These are phyloP conservation scores for Porites rus DNA, from an alignment of 92 coral and sea anemone species.

Conservation along the genomic window DNA sequence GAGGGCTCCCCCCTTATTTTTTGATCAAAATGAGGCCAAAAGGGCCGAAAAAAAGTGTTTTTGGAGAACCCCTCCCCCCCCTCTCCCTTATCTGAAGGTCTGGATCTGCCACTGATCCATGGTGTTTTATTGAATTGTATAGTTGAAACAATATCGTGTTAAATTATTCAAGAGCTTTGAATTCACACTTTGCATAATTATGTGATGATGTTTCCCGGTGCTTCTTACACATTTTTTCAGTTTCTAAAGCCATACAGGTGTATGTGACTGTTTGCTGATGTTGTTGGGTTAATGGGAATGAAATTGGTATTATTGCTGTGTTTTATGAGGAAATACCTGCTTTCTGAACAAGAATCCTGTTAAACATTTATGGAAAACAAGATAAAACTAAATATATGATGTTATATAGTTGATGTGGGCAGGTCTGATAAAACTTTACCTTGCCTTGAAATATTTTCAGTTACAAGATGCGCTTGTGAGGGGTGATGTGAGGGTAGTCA, in stretches of 20 bases:
- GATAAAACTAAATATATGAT: background rate
- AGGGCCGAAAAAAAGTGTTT: no score
- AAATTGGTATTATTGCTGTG: background rate
- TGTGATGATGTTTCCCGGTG: no score
- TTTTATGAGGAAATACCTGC: background rate
- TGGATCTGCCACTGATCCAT: no score
- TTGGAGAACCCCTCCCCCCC: no score
- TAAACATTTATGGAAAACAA: no score
- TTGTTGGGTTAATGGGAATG: background rate
- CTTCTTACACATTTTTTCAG: background rate
- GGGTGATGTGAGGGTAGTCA: conserved; percentile 62
- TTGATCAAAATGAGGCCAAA: no score
- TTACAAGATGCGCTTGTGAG: conserved; percentile 55
- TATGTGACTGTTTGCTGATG: background rate
- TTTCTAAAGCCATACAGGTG: background rate
- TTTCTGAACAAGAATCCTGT: background rate
- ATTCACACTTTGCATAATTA: no score
- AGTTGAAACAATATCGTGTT: no score
- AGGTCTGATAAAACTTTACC: conserved; percentile 16
- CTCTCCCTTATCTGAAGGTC: no score
- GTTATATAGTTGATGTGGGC: background rate
- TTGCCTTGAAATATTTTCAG: conserved; percentile 76
- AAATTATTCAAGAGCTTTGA: no score
- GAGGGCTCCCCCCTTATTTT: no score
- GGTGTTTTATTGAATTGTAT: no score